Conservation (phyloP, 2,113 vertebrate genomes). For the Paedocypris sp. region DNA sequence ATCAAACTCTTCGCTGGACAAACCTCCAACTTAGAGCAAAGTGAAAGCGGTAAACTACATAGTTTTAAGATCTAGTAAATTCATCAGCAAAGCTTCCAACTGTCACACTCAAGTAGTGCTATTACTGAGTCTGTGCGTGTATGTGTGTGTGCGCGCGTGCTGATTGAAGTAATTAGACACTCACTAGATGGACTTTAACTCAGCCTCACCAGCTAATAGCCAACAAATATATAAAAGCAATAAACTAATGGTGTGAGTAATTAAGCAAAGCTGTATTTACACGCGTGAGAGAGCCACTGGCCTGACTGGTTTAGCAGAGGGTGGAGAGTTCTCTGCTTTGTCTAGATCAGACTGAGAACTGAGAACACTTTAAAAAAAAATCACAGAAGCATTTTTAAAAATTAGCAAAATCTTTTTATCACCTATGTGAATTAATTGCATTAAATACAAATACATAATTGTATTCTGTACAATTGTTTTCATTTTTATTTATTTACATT, state of each 20-base stretch:
- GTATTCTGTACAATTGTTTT: no score
- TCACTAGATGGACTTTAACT: constrained; percentile 43
- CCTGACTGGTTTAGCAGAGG: constrained; percentile 17
- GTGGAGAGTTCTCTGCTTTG: constrained; percentile 1
- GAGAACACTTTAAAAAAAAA: background rate
- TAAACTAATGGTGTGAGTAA: constrained; percentile 61
- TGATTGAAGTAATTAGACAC: constrained; percentile 46
- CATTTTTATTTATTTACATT: no score
- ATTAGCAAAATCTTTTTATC: no score
- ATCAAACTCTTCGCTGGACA: no score
- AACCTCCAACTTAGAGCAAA: constrained; percentile 8
- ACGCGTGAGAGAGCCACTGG: constrained; percentile 42
- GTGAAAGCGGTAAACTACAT: constrained; percentile 20
- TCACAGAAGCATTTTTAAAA: no score
- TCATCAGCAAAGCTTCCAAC: constrained; percentile 24
- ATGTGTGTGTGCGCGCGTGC: constrained; percentile 26
- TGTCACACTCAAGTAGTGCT: constrained; percentile 14
- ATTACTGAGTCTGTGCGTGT: constrained; percentile 7
- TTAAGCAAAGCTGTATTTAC: constrained; percentile 50
- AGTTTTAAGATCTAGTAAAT: constrained; percentile 35
- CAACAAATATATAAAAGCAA: constrained; percentile 55
- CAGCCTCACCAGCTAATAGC: constrained; percentile 46
- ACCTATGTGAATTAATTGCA: no score
- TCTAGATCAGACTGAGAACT: constrained; percentile 17
- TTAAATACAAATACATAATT: no score